These are phyloP conservation scores for Muscicapa adusta DNA, from an alignment of 2,113 vertebrate species.

Conservation along the genomic window DNA sequence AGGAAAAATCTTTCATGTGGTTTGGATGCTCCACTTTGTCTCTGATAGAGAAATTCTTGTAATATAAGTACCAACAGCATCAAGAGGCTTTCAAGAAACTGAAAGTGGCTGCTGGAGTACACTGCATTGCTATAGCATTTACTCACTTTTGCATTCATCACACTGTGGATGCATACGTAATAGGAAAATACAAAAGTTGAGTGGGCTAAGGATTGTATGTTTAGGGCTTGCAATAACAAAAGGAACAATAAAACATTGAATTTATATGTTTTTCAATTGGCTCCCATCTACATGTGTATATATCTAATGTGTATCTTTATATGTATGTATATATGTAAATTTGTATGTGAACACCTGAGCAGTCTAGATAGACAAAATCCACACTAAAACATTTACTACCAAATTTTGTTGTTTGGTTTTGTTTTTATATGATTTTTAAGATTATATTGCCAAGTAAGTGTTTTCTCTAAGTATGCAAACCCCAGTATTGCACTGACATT, in stretches of 20 bases:
- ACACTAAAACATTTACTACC: not conserved
- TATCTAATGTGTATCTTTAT: fast-evolving
- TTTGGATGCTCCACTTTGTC: not conserved
- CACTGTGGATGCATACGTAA: fast-evolving
- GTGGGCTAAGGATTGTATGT: not conserved
- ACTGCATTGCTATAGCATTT: not conserved
- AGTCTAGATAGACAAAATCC: not conserved
- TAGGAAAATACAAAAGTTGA: not conserved
- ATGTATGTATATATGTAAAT: not conserved
- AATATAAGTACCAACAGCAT: fast-evolving
- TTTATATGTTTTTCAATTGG: not conserved
- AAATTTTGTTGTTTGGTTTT: not conserved
- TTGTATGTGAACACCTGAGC: not conserved
- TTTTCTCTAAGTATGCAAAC: not conserved
- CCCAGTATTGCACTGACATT: not conserved
- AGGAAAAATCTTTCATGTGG: not conserved
- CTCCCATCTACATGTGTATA: fast-evolving
- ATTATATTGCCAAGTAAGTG: not conserved
- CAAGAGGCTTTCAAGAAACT: not conserved
- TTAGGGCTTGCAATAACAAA: not conserved
- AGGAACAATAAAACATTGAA: not conserved
- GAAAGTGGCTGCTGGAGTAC: not conserved
- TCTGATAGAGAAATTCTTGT: not conserved
- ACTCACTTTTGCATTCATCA: not conserved
- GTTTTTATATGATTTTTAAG: not conserved